phyloP scores from a whole-genome alignment of 2,113 vertebrate species.

The Sinocyclocheilus rhinocerous region DNA sequence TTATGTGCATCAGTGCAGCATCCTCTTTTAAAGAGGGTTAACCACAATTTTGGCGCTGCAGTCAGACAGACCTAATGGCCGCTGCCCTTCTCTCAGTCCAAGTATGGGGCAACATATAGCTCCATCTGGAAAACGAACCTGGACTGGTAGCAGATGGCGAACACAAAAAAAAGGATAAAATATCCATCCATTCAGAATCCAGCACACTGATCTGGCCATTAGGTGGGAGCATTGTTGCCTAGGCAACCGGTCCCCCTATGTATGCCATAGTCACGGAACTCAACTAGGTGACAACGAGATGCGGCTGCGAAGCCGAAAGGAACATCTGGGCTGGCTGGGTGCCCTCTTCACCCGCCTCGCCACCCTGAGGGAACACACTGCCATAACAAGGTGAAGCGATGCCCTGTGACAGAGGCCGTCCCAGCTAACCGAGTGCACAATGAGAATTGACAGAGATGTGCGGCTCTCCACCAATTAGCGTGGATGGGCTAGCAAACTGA shows the following conservation, averaged over 20 bases:
- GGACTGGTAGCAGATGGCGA: constrained; percentile 60
- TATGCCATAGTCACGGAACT: constrained; percentile 81
- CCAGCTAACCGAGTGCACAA: constrained; percentile 79
- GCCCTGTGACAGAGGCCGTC: constrained; percentile 71
- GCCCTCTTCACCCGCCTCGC: constrained; percentile 40
- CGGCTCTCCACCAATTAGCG: constrained; percentile 68
- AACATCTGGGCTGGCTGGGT: constrained; percentile 75
- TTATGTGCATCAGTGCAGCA: neutral
- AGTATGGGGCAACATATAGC: constrained; percentile 34
- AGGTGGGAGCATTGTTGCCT: constrained; percentile 77
- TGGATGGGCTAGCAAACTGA: constrained; percentile 66
- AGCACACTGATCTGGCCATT: constrained; percentile 76
- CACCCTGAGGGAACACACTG: constrained; percentile 77
- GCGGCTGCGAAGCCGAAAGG: constrained; percentile 79
- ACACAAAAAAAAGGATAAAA: constrained; percentile 75
- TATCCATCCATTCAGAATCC: constrained; percentile 82
- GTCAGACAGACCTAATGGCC: constrained; percentile 19
- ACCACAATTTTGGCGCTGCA: neutral
- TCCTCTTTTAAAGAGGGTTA: neutral
- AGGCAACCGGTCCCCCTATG: constrained; percentile 73
- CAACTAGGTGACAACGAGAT: constrained; percentile 61
- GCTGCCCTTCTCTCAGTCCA: constrained; percentile 9
- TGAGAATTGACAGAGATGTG: constrained; percentile 74
- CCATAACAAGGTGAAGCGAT: constrained; percentile 64
- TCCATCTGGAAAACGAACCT: constrained; percentile 60